Evolutionary conservation across 2,888 invertebrate species (phyloP).

Genomic region (Cantharis lateralis): DNA sequence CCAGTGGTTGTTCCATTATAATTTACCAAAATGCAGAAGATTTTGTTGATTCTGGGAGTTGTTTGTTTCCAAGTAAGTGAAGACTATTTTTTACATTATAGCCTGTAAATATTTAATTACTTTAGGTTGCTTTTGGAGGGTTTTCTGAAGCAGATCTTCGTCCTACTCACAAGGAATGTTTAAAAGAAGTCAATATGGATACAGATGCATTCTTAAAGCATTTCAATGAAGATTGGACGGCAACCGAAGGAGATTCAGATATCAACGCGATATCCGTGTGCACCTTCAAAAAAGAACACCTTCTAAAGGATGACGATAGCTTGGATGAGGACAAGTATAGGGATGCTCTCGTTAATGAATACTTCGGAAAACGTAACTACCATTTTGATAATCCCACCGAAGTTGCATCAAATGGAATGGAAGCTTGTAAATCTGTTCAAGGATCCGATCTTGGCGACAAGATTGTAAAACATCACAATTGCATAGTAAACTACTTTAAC

Average conservation of each 20-base stretch:
- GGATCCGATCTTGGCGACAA: not conserved
- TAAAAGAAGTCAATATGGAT: not conserved
- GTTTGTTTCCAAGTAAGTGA: too few species aligned
- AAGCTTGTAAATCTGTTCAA: not conserved
- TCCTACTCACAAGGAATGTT: not conserved
- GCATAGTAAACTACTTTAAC: not conserved
- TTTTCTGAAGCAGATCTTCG: not conserved
- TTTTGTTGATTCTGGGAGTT: too few species aligned
- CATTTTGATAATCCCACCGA: not conserved
- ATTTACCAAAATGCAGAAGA: too few species aligned
- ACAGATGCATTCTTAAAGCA: not conserved
- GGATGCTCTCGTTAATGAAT: not conserved
- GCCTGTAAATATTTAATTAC: too few species aligned
- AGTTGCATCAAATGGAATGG: not conserved
- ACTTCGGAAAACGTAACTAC: not conserved
- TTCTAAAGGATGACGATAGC: not conserved
- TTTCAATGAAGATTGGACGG: not conserved
- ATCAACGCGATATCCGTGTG: not conserved
- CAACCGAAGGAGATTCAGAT: not conserved
- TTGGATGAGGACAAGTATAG: not conserved
- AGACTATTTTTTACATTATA: too few species aligned
- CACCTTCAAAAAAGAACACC: not conserved
- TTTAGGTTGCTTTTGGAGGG: not conserved
- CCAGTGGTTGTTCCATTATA: too few species aligned
- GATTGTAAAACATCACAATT: not conserved